phyloP scores from a whole-genome alignment of 2,113 vertebrate species.

The Ariopsis seemanni region DNA sequence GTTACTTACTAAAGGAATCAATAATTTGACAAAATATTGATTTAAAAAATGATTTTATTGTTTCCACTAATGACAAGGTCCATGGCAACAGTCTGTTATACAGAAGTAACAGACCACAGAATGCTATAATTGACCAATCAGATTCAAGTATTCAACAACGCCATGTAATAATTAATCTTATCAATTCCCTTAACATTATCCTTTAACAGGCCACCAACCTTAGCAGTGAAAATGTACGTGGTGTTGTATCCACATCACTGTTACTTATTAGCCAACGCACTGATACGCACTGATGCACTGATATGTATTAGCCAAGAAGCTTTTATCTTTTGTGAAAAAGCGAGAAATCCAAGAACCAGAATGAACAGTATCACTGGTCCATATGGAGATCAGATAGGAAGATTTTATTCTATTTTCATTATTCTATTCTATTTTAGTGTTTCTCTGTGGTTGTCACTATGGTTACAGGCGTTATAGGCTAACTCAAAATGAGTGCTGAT shows the following conservation, averaged over 20 bases:
- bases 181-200: neutral
- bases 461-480: neutral
- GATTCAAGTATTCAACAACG: no score
- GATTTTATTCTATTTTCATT: constrained; percentile 1
- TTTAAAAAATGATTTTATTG: no score
- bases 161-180: neutral
- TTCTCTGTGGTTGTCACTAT: constrained; percentile 20
- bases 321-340: neutral
- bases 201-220: neutral
- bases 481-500: neutral
- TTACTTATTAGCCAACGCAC: neutral
- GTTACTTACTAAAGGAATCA: no score
- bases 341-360: neutral
- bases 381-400: neutral
- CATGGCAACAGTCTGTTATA: no score
- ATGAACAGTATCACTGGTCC: neutral
- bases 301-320: neutral
- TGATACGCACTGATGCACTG: neutral
- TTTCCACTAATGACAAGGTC: no score
- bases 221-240: neutral
- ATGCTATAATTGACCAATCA: no score
- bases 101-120: no score
- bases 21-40: no score
- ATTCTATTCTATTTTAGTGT: constrained; percentile 15
- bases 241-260: neutral